Evolutionary conservation across 1,140 invertebrate genomes (phyloP), one percentile per base, ranked within the genome.

Genomic region (Ostrea edulis): DNA sequence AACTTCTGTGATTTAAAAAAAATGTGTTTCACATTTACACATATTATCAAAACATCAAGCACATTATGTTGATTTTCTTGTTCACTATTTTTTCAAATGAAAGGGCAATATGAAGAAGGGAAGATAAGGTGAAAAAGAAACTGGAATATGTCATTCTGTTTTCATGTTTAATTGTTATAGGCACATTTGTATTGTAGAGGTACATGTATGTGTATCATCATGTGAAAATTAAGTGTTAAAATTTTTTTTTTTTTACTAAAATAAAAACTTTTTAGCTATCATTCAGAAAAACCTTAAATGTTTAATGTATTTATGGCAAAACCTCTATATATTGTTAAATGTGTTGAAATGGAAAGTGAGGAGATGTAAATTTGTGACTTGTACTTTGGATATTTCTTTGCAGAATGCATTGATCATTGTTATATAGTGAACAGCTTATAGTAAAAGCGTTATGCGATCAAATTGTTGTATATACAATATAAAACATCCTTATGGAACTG

Each of bases 341-440:
- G 68, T 77, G 22, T 77, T 35, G 68, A 77, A 29, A 29, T 29
- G 22, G 7, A 35, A 77, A 25, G 68, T 68, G 65, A 77, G 68
- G 35, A 35, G 68, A 25, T 77, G 68, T 77, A 77, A 77, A 77
- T 77, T 77, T 77, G 68, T 77, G 55, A 62, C 55, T 44, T 44
- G 68, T 77, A 77, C 68, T 35, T 35, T 77, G 68, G 29, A 25
- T 14, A 25, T 12, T 77, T 77, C 29, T 77, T 77, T 77, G 68
- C 68, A 77, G 25, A 77, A 25, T 77, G 68, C 68, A 77, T 44
- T 44, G 35, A 44, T 77, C 25, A 77, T 77, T 77, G 68, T 77
- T 77, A 77, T 77, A 77, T 77, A 77, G 68, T 77, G 68, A 77
- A 77, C 68, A 77, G 68, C 68, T 77, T 77, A 77, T 77, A 77